These are phyloP conservation scores for Cheilosia soror DNA, from an alignment of 2,888 invertebrate genomes.

Conservation along the genomic window DNA sequence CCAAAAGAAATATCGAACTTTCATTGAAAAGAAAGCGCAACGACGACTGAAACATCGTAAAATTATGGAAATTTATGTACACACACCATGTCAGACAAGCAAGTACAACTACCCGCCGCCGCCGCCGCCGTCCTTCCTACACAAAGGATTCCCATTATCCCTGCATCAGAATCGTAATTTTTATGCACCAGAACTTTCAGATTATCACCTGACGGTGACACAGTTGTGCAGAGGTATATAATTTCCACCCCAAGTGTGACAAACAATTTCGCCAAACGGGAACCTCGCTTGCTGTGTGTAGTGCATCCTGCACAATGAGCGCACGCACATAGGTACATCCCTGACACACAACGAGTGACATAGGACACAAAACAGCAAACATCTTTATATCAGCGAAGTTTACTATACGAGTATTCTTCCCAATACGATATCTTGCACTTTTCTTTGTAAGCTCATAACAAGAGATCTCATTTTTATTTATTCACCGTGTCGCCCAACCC, in stretches of 20 bases:
- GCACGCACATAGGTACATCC: not conserved
- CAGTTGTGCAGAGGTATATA: slow-evolving; percentile 55
- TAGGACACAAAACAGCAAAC: slow-evolving; percentile 40
- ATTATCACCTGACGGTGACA: slow-evolving; percentile 74
- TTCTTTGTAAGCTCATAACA: not conserved
- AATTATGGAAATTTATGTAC: slow-evolving; percentile 32
- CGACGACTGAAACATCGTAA: slow-evolving; percentile 11
- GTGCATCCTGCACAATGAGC: slow-evolving; percentile 3
- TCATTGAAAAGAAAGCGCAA: slow-evolving; percentile 18
- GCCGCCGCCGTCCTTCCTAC: not conserved
- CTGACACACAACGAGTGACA: slow-evolving; percentile 16
- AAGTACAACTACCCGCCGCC: not conserved
- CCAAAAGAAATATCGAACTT: slow-evolving; percentile 24
- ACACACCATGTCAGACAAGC: not conserved
- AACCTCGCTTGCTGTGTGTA: not conserved
- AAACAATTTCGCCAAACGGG: slow-evolving; percentile 40
- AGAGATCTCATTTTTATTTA: slow-evolving; percentile 53
- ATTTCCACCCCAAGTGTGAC: slow-evolving; percentile 35
- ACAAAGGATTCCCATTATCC: slow-evolving; percentile 54
- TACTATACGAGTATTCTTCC: slow-evolving; percentile 14
- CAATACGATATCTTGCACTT: slow-evolving; percentile 45
- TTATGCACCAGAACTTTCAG: slow-evolving; percentile 67
- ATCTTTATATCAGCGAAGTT: slow-evolving; percentile 51
- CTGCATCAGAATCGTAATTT: slow-evolving; percentile 62
- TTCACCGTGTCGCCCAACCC: slow-evolving; percentile 18